Percentiles rank a stretch among this genome's conserved stretches.
These are phyloP conservation scores for Dermatophagoides farinae DNA, from an alignment of 1,140 invertebrate genomes.

Conservation along the genomic window DNA sequence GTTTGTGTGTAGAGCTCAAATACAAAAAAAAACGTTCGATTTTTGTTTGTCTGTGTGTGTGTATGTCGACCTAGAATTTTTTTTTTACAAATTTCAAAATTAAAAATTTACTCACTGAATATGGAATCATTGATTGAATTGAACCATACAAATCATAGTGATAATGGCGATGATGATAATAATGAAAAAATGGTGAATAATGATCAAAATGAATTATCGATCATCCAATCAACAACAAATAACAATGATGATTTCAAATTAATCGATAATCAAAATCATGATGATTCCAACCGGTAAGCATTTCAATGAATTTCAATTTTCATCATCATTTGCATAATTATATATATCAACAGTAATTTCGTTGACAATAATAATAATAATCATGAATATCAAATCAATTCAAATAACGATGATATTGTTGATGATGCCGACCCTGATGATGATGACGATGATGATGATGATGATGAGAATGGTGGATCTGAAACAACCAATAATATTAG, in stretches of 20 bases:
- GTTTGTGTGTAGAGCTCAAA: no score
- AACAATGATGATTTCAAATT: neutral
- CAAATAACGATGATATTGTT: neutral
- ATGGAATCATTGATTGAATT: no score
- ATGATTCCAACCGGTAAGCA: neutral
- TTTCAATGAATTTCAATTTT: neutral
- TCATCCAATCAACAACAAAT: neutral
- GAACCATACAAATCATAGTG: no score
- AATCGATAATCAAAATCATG: neutral
- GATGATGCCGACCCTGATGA: neutral
- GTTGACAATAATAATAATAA: neutral
- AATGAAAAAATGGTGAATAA: neutral
- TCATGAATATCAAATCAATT: neutral
- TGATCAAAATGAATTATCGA: neutral
- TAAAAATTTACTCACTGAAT: no score
- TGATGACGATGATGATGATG: neutral
- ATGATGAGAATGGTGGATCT: neutral
- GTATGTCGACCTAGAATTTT: no score
- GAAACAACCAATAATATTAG: neutral
- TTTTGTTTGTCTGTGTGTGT: no score
- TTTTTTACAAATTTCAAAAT: no score
- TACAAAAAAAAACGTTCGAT: no score
- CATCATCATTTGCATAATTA: neutral
- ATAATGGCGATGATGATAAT: no score
- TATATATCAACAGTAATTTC: neutral